Evolutionary conservation across 2,888 invertebrate species (phyloP), one percentile per base, ranked within the genome.

Genomic region (Parochlus steinenii): DNA sequence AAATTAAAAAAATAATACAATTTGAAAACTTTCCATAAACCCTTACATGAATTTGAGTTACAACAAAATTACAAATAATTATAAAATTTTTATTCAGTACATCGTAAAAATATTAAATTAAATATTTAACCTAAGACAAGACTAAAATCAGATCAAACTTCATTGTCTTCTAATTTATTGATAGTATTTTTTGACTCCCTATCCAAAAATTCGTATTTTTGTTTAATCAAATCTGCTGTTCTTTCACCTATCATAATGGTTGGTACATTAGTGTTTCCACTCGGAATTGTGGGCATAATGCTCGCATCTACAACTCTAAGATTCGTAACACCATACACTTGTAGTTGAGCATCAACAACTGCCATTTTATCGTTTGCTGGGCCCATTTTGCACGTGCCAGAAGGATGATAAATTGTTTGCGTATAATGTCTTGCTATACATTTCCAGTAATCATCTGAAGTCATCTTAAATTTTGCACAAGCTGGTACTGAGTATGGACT

Each of bases 211-310:
- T n/a, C n/a, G 72, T 78, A 79, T 43, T 79, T 75, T 50, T 74
- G 66, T 50, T 80, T 81, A 43, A 86, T 80, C 67, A 86, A 71
- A 47, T 85, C 82, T 0, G 81, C 65, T 2, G 74, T 81, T 47
- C 78, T 82, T 49, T 86, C 85, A 0, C 75, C 85, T 27, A 86
- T 75, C 85, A 85, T 85, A 28, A 83, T 72, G 2, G 69, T 69
- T 1, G 85, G 81, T 0, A 80, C 82, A 47, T 83, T 83, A 0
- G 82, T 85, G 48, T 86, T 83, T 0, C 83, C 85, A 20, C 67
- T 77, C 0, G 72, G 64, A 35, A 86, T 79, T 2, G 58, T 67
- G 0, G 86, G 86, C 79, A 87, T 85, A 14, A 87, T 65, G 43
- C 82, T 83, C 1, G 74, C 80, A 51, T 87, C 87, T 3, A 83